A percentile compares a stretch with the other conserved stretches of the same genome.
phyloP scores from a whole-genome alignment of 2,113 vertebrate genomes.

The Piaya cayana region DNA sequence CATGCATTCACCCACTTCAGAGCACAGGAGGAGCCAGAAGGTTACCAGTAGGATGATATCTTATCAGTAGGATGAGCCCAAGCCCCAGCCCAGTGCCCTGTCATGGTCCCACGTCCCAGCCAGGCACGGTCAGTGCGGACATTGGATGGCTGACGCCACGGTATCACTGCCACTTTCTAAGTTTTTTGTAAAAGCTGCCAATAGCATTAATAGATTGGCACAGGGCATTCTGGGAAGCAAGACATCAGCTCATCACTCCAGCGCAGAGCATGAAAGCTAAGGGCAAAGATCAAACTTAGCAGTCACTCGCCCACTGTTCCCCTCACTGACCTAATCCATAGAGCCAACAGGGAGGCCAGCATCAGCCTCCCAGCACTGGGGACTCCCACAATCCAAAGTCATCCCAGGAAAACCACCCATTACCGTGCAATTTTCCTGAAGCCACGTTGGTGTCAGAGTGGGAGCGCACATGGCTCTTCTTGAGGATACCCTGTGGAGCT shows the following conservation, averaged over 20 bases:
- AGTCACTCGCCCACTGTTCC: not conserved
- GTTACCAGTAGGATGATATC: not conserved
- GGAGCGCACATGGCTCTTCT: conserved; percentile 87
- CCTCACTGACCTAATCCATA: fast-evolving
- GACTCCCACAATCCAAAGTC: not conserved
- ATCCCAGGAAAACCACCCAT: not conserved
- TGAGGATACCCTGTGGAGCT: conserved; percentile 45
- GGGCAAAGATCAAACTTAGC: not conserved
- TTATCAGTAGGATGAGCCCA: not conserved
- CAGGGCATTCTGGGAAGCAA: not conserved
- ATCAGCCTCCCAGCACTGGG: not conserved
- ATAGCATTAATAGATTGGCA: not conserved
- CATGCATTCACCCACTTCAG: not conserved
- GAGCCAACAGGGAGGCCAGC: not conserved
- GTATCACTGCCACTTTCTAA: not conserved
- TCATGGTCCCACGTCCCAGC: not conserved
- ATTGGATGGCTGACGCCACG: not conserved
- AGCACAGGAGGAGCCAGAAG: not conserved
- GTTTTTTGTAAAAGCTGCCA: not conserved
- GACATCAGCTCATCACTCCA: not conserved
- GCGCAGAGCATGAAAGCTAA: not conserved
- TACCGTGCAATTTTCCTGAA: conserved; percentile 85
- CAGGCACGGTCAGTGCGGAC: not conserved
- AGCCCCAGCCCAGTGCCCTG: not conserved
- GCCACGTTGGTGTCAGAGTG: conserved; percentile 90